Evolutionary conservation across 2,797 vertebrate species (phyloP), one percentile per base, ranked within the genome.

Genomic region (Darevskia nairensis): DNA sequence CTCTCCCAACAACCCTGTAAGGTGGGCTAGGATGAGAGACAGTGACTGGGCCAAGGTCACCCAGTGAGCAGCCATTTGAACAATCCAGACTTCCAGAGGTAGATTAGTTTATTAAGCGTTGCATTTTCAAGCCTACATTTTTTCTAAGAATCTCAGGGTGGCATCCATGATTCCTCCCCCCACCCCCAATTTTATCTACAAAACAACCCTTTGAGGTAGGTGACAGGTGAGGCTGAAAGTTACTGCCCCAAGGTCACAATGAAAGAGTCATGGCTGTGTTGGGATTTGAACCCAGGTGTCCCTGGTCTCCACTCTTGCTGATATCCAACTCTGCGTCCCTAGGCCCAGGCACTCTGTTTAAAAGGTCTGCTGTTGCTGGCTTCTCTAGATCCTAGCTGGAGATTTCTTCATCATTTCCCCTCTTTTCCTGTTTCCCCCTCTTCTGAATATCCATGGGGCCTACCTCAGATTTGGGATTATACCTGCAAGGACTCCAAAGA

Each of bases 401-500:
- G 46, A 81, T 32, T 46, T 25, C 35, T 35, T 29, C 25, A 13
- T 39, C n/a, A n/a, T 59, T n/a, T 29, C 19, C 15, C 50, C 1
- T 64, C 4, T 6, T 4, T 10, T 25, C 7, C 21, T 25, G 50
- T 17, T 25, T 29, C n/a, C 44, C 80, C 27, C 27, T 19, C 61
- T 89, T 32, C 39, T 17, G 55, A 77, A 15, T 72, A 44, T 69
- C 64, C n/a, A 69, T 50, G 86, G 88, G 35, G 35, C 44, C 11
- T 74, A 10, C 78, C 17, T 21, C 86, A 90, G 71, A 32, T 86
- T 80, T 55, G 84, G 81, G 81, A 72, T 82, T 87, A 79, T 86
- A 86, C 64, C 91, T 35, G 13, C 82, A 61, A 46, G 78, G 82
- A 78, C 91, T 76, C 78, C 82, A 85, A 86, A 89, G 90, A 98